A percentile compares a stretch with the other conserved stretches of the same genome.
Conservation (phyloP, 2,113 vertebrate species). For the Microtus pennsylvanicus region DNA sequence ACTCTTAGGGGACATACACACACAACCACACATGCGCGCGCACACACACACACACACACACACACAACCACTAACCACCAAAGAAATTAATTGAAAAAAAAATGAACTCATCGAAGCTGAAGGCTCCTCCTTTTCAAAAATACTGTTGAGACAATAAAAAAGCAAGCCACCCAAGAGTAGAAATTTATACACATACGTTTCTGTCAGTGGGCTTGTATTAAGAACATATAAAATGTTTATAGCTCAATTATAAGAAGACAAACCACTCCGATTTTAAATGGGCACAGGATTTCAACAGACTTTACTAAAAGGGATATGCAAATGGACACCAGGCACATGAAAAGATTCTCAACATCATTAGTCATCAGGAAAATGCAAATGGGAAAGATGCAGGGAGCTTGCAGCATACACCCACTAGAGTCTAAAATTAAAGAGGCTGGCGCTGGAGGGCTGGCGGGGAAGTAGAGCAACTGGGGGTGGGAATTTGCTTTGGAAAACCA, state of each 20-base stretch:
- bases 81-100: background rate
- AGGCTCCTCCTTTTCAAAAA: constrained; percentile 15
- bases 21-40: background rate
- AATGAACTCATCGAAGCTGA: background rate
- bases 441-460: constrained; percentile 35
- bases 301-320: constrained; percentile 47
- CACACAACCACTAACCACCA: background rate
- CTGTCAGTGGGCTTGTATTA: background rate
- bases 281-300: constrained; percentile 22
- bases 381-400: constrained; percentile 52
- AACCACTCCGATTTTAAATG: constrained; percentile 10
- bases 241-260: constrained; percentile 37
- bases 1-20: background rate
- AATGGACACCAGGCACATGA: constrained; percentile 50
- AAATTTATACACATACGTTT: background rate
- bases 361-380: constrained; percentile 71
- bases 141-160: background rate
- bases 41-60: no score
- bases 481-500: constrained; percentile 62
- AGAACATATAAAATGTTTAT: constrained; percentile 34
- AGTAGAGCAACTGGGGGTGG: constrained; percentile 33
- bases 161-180: background rate
- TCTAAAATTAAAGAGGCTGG: constrained; percentile 72
- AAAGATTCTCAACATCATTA: constrained; percentile 59
- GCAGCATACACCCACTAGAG: constrained; percentile 56